phyloP scores from a whole-genome alignment of 2,888 invertebrate genomes.

The Microdon myrmicae region DNA sequence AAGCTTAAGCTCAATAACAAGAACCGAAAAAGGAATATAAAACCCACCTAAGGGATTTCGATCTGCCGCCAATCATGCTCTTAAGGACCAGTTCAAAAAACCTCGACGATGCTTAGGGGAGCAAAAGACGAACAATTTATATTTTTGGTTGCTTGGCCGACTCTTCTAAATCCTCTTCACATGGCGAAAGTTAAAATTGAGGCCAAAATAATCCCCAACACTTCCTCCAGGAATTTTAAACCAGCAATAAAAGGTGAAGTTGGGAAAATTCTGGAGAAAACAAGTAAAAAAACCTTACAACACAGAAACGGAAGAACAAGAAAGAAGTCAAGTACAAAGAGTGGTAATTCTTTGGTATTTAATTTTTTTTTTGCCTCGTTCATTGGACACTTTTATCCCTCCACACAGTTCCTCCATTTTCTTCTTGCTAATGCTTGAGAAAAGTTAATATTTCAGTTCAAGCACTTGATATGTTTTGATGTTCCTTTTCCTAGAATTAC shows the following conservation, averaged over 20 bases:
- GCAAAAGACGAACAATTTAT: too few relatives aligned
- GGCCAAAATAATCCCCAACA: constrained; percentile 47
- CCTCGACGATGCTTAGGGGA: too few relatives aligned
- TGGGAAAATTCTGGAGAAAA: constrained; percentile 3
- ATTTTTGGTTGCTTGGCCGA: not conserved
- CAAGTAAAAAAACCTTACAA: not conserved
- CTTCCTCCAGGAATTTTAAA: constrained; percentile 23
- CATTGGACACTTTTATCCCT: too few relatives aligned
- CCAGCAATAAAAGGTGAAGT: constrained; percentile 32
- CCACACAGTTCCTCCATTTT: constrained; percentile 1
- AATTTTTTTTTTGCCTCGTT: constrained; percentile 7
- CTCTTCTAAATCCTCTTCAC: not conserved
- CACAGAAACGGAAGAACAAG: not conserved
- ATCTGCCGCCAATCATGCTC: constrained; percentile 7
- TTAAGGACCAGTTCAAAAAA: constrained; percentile 3
- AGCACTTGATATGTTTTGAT: constrained; percentile 36
- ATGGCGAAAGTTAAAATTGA: constrained; percentile 28
- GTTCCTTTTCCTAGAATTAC: too few relatives aligned
- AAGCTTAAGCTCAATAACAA: too few relatives aligned
- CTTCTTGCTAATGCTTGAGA: constrained; percentile 29
- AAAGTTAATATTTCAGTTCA: constrained; percentile 23
- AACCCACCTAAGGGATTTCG: not conserved
- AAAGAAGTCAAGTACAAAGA: constrained; percentile 19
- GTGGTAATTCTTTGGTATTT: constrained; percentile 40
- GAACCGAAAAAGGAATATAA: not conserved